Base-by-base conservation (phyloP, 2,888 invertebrate genomes). In the Acrobasis repandana region DNA sequence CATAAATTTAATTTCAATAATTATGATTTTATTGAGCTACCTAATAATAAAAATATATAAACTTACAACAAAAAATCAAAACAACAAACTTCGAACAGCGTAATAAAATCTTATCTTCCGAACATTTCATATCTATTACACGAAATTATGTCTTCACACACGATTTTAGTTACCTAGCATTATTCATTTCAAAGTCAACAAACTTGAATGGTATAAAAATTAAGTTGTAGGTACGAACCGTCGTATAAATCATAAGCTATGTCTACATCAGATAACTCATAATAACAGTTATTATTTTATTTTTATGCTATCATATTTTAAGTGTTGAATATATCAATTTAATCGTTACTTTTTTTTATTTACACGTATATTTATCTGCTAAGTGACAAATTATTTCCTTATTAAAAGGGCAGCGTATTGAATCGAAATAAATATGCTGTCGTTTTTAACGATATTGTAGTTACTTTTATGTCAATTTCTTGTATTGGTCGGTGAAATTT, bases 261-360 rank as follows among this genome's bases (percentile, higher is more conserved):
- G 64, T 65, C 67, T 66, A 65, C 48, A 66, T 65, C 63, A 61
- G 66, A 67, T 67, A 66, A 65, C n/a, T 43, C 48, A 61, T 64
- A 64, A 64, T 63, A 58, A 61, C 48, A 11, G 49, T 58, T n/a
- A n/a, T 54, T 57, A 62, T 50, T 61, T 60, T 56, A 52, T 43
- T 52, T 60, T 46, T 20, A 54, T 56, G 34, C 20, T 56, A 59
- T 65, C 62, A 54, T 63, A 56, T 66, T 62, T 60, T 63, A 58
- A 15, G 60, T 59, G 50, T 51, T 50, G 34, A 58, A 51, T 59
- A 15, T 33, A 51, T 58, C 16, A 58, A 43, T 10, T 46, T 18
- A 36, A 52, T 20, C 16, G 38, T 20, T 11, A 10, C 56, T 2
- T 20, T 11, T 15, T 43, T 56, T 18, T 15, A n/a, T 38, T 38